Conservation (phyloP, 2,113 vertebrate genomes). For the Coracopsis vasa region DNA sequence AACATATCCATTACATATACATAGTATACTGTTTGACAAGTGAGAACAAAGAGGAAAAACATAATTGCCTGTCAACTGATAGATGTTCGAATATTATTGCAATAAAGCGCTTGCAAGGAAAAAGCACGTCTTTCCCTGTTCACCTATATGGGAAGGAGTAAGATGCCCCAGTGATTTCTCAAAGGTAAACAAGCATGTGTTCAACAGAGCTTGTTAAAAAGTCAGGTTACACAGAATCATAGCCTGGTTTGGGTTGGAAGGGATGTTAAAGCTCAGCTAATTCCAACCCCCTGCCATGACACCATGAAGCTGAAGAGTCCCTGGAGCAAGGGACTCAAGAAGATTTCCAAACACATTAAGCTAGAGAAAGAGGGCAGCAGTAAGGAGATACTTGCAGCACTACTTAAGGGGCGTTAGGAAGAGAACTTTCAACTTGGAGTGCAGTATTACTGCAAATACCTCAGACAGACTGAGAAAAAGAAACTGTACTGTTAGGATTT, state of each 20-base stretch:
- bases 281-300: background rate
- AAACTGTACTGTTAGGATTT: background rate
- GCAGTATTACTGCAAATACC: background rate
- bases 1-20: background rate
- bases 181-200: background rate
- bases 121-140: background rate
- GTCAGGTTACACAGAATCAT: background rate
- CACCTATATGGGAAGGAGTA: background rate
- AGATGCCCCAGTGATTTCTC: background rate
- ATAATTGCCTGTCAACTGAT: background rate
- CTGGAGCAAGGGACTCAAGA: background rate
- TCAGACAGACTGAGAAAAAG: background rate
- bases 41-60: background rate
- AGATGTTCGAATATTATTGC: background rate
- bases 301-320: background rate
- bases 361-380: background rate
- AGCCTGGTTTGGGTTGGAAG: background rate
- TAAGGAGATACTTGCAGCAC: background rate
- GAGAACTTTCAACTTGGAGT: background rate
- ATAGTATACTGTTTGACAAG: background rate
- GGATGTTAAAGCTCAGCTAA: background rate
- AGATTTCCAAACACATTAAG: background rate
- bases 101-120: background rate
- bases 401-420: background rate
- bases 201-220: background rate